These are phyloP conservation scores for Cydia pomonella DNA, from an alignment of 1,140 invertebrate species.

Conservation along the genomic window DNA sequence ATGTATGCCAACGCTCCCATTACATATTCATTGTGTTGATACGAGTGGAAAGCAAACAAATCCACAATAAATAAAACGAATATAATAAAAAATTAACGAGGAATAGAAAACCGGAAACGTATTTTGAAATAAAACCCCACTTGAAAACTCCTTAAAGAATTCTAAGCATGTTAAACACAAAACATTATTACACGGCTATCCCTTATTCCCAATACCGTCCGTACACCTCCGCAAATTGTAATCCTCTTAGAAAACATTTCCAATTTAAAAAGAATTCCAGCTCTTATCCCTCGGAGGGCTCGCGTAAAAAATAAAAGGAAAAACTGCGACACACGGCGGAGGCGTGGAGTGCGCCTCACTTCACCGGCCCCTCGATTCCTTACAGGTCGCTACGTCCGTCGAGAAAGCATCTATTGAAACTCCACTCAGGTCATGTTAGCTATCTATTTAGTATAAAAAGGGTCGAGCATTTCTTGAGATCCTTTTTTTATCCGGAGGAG, in stretches of 20 bases:
- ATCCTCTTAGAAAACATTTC: slow-evolving; percentile 80
- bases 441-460: slow-evolving; percentile 81
- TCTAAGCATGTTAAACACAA: slow-evolving; percentile 52
- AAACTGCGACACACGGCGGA: slow-evolving; percentile 64
- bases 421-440: slow-evolving; percentile 80
- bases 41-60: neutral
- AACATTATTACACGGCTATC: slow-evolving; percentile 53
- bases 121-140: slow-evolving; percentile 19
- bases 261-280: slow-evolving; percentile 80
- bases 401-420: slow-evolving; percentile 80
- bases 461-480: slow-evolving; percentile 75
- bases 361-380: slow-evolving; percentile 70
- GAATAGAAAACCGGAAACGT: slow-evolving; percentile 15
- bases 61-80: neutral
- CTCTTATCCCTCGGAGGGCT: slow-evolving; percentile 74
- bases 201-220: slow-evolving; percentile 67
- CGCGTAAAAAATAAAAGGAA: slow-evolving; percentile 78
- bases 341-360: slow-evolving; percentile 43
- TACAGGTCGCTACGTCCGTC: slow-evolving; percentile 77
- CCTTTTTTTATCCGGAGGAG: slow-evolving; percentile 74
- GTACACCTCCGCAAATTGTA: slow-evolving; percentile 77
- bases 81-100: neutral
- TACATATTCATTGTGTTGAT: slow-evolving; percentile 32
- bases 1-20: slow-evolving; percentile 33
- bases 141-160: slow-evolving; percentile 40